Conservation (phyloP, 1,140 invertebrate species). For the Cephus cinctus region DNA sequence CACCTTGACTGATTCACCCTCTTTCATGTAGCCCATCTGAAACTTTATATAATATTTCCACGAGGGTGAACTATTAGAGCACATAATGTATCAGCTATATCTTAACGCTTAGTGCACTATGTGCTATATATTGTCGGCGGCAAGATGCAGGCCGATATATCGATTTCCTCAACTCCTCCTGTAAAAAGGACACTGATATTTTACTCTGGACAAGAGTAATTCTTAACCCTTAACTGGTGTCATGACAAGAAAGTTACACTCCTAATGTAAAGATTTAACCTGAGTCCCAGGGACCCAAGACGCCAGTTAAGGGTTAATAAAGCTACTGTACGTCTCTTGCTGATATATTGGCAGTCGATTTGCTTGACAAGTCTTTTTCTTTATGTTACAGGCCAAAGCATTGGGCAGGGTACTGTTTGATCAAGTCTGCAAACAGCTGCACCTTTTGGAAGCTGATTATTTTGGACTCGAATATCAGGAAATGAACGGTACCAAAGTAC, state of each 20-base stretch:
- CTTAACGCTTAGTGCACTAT: constrained; percentile 18
- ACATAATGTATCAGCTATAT: constrained; percentile 41
- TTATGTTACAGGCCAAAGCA: constrained; percentile 86
- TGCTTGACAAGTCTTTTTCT: too few species aligned
- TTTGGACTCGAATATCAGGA: constrained; percentile 97
- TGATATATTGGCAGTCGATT: too few species aligned
- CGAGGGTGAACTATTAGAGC: constrained; percentile 48
- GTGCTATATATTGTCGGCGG: constrained; percentile 17
- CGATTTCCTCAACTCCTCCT: constrained; percentile 41
- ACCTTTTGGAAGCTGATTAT: constrained; percentile 96
- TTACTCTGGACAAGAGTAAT: constrained; percentile 3
- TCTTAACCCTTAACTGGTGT: too few species aligned
- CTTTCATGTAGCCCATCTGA: constrained; percentile 11
- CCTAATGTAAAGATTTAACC: too few species aligned
- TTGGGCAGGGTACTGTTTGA: constrained; percentile 91
- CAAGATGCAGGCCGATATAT: constrained; percentile 34
- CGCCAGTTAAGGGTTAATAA: too few species aligned
- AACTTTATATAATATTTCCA: constrained; percentile 26
- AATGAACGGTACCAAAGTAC: constrained; percentile 77
- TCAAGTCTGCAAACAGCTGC: constrained; percentile 93
- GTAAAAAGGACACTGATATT: too few species aligned
- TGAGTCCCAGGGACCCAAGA: too few species aligned
- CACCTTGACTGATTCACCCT: constrained; percentile 13
- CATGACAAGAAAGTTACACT: too few species aligned
- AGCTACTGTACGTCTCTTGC: too few species aligned